phyloP scores from a whole-genome alignment of 2,888 invertebrate species.

The Atrina japonica region DNA sequence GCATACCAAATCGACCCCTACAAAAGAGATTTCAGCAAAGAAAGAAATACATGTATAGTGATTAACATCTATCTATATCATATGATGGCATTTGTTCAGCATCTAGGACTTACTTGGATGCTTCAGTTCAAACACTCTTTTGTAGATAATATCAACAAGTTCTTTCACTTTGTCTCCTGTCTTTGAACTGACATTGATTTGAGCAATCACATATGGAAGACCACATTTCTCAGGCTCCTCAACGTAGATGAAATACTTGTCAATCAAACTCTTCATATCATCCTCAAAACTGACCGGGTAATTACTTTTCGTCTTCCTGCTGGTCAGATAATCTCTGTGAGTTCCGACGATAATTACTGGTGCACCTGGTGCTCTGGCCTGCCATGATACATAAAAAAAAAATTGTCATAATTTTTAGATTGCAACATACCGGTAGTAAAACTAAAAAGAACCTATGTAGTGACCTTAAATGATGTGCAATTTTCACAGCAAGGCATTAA shows the following conservation, averaged over 20 bases:
- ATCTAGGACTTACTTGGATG: conserved; percentile 87
- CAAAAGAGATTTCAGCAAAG: too few relatives aligned
- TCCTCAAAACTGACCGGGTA: conserved; percentile 91
- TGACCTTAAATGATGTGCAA: too few relatives aligned
- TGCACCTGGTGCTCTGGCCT: conserved; percentile 96
- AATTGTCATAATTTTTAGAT: background rate
- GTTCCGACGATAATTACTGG: conserved; percentile 98
- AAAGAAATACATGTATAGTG: too few relatives aligned
- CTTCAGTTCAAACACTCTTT: conserved; percentile 93
- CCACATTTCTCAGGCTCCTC: conserved; percentile 98
- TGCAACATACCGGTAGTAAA: too few relatives aligned
- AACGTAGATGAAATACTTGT: conserved; percentile 87
- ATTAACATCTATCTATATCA: too few relatives aligned
- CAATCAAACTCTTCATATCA: conserved; percentile 86
- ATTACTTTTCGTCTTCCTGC: conserved; percentile 83
- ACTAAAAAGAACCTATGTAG: too few relatives aligned
- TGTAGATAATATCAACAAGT: conserved; percentile 94
- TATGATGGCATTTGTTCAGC: too few relatives aligned
- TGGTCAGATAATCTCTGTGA: conserved; percentile 90
- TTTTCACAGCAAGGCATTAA: too few relatives aligned
- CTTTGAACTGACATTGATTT: conserved; percentile 90
- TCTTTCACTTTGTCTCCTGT: conserved; percentile 94
- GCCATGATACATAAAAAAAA: background rate
- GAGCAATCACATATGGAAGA: conserved; percentile 94
- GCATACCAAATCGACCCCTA: too few relatives aligned